These are phyloP conservation scores for Muntiacus reevesi DNA, from an alignment of 2,113 vertebrate genomes.

Conservation along the genomic window DNA sequence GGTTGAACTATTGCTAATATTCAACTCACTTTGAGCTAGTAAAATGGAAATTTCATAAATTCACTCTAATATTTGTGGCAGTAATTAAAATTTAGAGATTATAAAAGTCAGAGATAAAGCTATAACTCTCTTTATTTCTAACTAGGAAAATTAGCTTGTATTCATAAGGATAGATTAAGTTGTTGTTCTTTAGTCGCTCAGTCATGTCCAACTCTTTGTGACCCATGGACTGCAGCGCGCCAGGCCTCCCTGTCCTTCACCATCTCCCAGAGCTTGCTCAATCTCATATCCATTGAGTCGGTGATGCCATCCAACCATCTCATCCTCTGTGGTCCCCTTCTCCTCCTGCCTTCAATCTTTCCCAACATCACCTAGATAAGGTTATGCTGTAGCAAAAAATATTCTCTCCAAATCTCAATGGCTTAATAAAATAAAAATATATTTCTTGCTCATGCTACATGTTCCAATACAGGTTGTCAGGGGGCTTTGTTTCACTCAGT, in stretches of 20 bases:
- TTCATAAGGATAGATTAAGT: background rate
- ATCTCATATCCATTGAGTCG: background rate
- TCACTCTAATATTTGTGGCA: background rate
- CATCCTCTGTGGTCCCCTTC: background rate
- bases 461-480: background rate
- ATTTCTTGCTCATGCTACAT: background rate
- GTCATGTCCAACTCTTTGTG: background rate
- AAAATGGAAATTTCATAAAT: background rate
- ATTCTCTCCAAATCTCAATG: background rate
- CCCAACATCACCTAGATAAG: background rate
- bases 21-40: background rate
- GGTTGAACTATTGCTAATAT: background rate
- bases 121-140: background rate
- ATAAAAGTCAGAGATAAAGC: background rate
- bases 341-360: background rate
- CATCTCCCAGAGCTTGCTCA: background rate
- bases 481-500: background rate
- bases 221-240: rapidly evolving
- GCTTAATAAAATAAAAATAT: background rate
- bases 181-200: background rate
- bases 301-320: background rate
- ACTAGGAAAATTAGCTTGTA: conserved; percentile 6
- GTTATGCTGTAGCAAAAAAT: background rate
- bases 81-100: conserved; percentile 7
- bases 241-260: background rate